A percentile compares a stretch with the other conserved stretches of the same genome.
These are phyloP conservation scores for Lithobates pipiens DNA, from an alignment of 2,797 vertebrate species.

Conservation along the genomic window DNA sequence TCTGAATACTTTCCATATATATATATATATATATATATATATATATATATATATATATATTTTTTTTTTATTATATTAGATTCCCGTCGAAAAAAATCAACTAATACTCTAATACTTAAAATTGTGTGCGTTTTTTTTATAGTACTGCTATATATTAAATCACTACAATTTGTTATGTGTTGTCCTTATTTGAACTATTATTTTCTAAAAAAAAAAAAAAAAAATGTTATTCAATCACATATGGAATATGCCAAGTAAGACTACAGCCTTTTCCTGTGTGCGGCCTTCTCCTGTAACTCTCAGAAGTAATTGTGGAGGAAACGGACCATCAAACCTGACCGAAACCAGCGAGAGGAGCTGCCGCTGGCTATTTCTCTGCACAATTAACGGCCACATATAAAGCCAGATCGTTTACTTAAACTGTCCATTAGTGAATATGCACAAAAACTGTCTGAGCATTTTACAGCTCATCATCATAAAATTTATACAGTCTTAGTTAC, in stretches of 20 bases:
- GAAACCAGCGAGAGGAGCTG: conserved; percentile 76
- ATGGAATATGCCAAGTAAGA: conserved; percentile 6
- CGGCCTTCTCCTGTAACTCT: conserved; percentile 76
- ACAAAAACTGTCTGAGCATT: neutral
- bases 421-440: conserved; percentile 5
- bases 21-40: too few species aligned
- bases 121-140: too few species aligned
- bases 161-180: neutral
- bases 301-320: conserved; percentile 81
- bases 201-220: neutral
- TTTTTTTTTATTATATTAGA: too few species aligned
- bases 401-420: conserved; percentile 3
- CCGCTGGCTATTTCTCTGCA: conserved; percentile 69
- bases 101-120: too few species aligned
- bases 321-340: conserved; percentile 91
- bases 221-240: neutral
- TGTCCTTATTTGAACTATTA: conserved; percentile 40
- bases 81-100: too few species aligned
- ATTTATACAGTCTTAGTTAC: neutral
- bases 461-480: neutral
- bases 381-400: conserved; percentile 17
- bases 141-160: neutral
- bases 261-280: conserved; percentile 58
- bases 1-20: too few species aligned
- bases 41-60: too few species aligned